Percentiles rank a stretch among this genome's conserved stretches.
phyloP scores from a whole-genome alignment of 2,888 invertebrate species.

The Neoascia interrupta region DNA sequence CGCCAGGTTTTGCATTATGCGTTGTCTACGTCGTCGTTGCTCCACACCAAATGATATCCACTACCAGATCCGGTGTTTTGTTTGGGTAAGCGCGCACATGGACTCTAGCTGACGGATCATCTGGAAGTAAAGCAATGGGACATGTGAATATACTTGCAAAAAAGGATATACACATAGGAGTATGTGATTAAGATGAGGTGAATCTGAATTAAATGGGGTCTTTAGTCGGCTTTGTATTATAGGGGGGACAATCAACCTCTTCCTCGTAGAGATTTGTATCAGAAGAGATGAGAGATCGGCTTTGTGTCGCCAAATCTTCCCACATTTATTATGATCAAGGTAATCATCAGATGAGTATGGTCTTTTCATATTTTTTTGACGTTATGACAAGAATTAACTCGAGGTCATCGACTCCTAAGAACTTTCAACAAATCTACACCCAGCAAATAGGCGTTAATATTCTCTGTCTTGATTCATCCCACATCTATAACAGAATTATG shows the following conservation, averaged over 20 bases:
- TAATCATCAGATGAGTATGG: not conserved
- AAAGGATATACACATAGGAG: slow-evolving; percentile 32
- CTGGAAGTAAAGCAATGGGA: slow-evolving; percentile 57
- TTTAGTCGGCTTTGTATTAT: slow-evolving; percentile 18
- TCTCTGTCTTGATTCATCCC: too few species aligned
- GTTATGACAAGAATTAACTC: too few species aligned
- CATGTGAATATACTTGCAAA: slow-evolving; percentile 24
- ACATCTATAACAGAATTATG: too few species aligned
- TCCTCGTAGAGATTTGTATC: slow-evolving; percentile 59
- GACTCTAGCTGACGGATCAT: slow-evolving; percentile 43
- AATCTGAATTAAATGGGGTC: slow-evolving; percentile 13
- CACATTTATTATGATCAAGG: slow-evolving; percentile 47
- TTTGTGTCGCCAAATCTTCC: slow-evolving; percentile 64
- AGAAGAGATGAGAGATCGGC: slow-evolving; percentile 28
- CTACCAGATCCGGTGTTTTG: slow-evolving; percentile 68
- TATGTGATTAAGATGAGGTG: slow-evolving; percentile 23
- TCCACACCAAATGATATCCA: slow-evolving; percentile 59
- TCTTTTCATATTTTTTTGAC: too few species aligned
- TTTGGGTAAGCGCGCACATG: slow-evolving; percentile 37
- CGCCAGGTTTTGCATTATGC: slow-evolving; percentile 50
- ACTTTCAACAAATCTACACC: too few species aligned
- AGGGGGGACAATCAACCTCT: too few species aligned
- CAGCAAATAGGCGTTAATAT: too few species aligned
- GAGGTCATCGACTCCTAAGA: too few species aligned
- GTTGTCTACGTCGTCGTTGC: slow-evolving; percentile 45